Conservation (phyloP, 2,113 vertebrate species). For the Electrona antarctica region DNA sequence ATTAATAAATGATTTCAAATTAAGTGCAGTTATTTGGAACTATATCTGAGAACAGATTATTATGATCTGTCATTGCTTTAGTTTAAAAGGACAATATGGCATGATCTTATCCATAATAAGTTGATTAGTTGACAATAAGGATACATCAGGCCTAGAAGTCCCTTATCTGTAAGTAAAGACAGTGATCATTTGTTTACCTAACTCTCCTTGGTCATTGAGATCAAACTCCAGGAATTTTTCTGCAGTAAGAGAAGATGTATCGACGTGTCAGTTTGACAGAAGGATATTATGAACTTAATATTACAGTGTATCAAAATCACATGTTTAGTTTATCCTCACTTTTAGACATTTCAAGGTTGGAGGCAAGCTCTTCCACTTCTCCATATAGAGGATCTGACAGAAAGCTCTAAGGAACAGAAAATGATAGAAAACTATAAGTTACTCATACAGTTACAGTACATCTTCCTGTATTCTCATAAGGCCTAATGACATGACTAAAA, state of each 20-base stretch:
- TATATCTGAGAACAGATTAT: no score
- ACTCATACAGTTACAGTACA: no score
- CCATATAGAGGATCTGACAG: conserved; percentile 80
- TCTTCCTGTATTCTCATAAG: no score
- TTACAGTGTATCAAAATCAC: background rate
- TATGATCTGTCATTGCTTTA: no score
- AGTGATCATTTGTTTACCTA: conserved; percentile 71
- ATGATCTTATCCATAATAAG: background rate
- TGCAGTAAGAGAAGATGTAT: conserved; percentile 54
- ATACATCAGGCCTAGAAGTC: background rate
- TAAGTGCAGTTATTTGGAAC: no score
- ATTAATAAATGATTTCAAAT: no score
- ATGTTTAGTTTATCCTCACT: conserved; percentile 60
- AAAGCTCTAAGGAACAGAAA: conserved; percentile 72
- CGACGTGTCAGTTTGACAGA: background rate
- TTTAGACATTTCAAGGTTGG: conserved; percentile 83
- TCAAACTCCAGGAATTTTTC: conserved; percentile 89
- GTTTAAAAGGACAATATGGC: no score
- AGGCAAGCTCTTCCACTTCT: conserved; percentile 78
- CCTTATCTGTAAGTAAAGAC: background rate
- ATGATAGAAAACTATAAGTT: no score
- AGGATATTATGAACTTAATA: background rate
- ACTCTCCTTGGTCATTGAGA: conserved; percentile 83
- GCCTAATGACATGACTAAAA: no score
- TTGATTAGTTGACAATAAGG: background rate